phyloP scores from a whole-genome alignment of 2,888 invertebrate genomes.

The Dryadula phaetusa region DNA sequence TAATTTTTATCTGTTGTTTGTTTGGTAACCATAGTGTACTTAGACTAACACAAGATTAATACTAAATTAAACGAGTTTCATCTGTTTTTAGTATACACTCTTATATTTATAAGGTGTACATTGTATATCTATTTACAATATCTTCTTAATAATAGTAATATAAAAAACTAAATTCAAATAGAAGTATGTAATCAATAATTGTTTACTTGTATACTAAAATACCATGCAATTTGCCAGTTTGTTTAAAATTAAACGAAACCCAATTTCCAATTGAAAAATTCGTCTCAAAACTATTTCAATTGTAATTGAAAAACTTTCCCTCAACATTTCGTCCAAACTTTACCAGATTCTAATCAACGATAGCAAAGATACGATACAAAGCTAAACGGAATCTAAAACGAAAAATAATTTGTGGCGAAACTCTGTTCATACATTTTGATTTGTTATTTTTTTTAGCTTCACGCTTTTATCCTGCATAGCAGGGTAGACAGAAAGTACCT shows the following conservation, averaged over 20 bases:
- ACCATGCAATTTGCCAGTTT: neutral
- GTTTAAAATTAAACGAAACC: neutral
- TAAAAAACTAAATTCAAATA: no score
- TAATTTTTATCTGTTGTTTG: no score
- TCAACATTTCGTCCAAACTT: conserved; percentile 5
- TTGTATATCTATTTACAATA: no score
- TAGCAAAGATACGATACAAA: conserved; percentile 3
- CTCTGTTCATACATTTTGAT: neutral
- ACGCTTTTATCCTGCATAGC: no score
- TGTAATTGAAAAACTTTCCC: conserved; percentile 16
- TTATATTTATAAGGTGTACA: no score
- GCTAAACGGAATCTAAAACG: neutral
- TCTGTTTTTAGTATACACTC: no score
- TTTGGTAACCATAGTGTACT: no score
- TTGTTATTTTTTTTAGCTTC: no score
- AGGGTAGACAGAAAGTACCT: no score
- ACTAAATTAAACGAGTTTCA: no score
- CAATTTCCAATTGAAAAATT: conserved; percentile 7
- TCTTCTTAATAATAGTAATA: no score
- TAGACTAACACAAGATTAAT: no score
- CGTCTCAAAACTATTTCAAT: neutral
- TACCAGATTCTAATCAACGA: conserved; percentile 11
- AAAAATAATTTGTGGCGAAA: neutral
- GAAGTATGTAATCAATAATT: neutral
- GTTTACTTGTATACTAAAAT: neutral